These are phyloP conservation scores for Cyprinella venusta DNA, from an alignment of 2,797 vertebrate genomes.

Conservation along the genomic window DNA sequence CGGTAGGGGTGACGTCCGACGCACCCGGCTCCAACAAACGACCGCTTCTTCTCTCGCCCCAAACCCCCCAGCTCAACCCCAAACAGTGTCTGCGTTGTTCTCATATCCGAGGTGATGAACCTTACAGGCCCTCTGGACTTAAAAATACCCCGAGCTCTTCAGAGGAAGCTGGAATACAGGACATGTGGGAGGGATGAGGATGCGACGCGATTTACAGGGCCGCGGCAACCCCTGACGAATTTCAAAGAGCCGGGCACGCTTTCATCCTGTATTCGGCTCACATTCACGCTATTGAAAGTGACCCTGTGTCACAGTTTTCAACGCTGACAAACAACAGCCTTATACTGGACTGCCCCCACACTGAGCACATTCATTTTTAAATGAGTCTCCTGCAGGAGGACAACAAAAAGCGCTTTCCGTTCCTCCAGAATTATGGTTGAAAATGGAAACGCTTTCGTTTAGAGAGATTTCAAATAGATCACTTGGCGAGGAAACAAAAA, in stretches of 20 bases:
- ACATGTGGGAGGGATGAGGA: slow-evolving; percentile 19
- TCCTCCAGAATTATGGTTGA: slow-evolving; percentile 26
- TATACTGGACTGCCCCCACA: slow-evolving; percentile 41
- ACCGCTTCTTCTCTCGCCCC: slow-evolving; percentile 42
- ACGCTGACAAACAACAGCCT: slow-evolving; percentile 46
- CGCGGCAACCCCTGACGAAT: slow-evolving; percentile 33
- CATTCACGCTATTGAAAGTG: slow-evolving; percentile 37
- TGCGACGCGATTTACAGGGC: slow-evolving; percentile 20
- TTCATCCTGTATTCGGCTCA: slow-evolving; percentile 42
- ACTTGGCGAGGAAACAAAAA: background rate
- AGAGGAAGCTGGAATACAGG: slow-evolving; percentile 28
- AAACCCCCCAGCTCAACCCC: slow-evolving; percentile 7
- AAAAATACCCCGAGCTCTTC: slow-evolving; percentile 34
- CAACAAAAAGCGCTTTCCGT: slow-evolving; percentile 17
- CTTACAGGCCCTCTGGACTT: slow-evolving; percentile 34
- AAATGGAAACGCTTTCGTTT: slow-evolving; percentile 19
- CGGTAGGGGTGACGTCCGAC: slow-evolving; percentile 21
- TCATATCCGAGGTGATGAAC: slow-evolving; percentile 42
- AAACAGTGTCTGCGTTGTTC: slow-evolving; percentile 48
- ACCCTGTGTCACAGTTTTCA: slow-evolving; percentile 47
- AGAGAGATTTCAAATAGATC: slow-evolving; percentile 20
- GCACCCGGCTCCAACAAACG: slow-evolving; percentile 39
- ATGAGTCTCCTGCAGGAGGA: slow-evolving; percentile 22
- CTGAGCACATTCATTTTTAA: slow-evolving; percentile 45
- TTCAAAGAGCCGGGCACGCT: slow-evolving; percentile 41